These are phyloP conservation scores for Maniola jurtina DNA, from an alignment of 1,140 invertebrate species.

Conservation along the genomic window DNA sequence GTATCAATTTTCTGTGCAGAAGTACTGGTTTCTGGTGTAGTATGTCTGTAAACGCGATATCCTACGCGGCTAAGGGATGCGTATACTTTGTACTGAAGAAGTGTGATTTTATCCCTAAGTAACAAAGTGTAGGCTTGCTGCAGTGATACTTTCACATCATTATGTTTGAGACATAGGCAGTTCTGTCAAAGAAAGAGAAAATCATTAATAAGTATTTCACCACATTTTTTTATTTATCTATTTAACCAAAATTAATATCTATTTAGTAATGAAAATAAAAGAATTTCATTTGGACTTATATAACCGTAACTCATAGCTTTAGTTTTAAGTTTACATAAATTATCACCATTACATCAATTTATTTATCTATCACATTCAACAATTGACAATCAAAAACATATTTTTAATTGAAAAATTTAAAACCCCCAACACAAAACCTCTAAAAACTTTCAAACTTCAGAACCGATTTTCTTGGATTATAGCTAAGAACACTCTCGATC, in stretches of 20 bases:
- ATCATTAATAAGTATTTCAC: background rate
- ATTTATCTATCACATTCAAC: no score
- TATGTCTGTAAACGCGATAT: constrained; percentile 72
- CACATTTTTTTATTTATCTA: no score
- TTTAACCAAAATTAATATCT: background rate
- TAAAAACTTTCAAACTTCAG: no score
- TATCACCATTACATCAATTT: no score
- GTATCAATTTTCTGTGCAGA: background rate
- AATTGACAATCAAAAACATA: no score
- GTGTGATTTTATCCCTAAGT: constrained; percentile 67
- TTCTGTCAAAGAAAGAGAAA: constrained; percentile 73
- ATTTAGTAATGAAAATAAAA: no score
- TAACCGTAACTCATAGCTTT: no score
- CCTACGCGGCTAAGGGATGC: constrained; percentile 80
- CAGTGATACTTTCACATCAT: constrained; percentile 79
- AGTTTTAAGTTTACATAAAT: background rate
- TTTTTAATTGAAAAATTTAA: no score
- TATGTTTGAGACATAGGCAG: constrained; percentile 78
- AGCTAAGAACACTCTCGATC: no score
- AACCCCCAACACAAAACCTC: no score
- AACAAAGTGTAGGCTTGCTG: constrained; percentile 82
- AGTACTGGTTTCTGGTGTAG: background rate
- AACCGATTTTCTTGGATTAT: no score
- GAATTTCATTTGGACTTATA: no score
- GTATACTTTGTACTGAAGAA: constrained; percentile 82